Base-by-base conservation (phyloP, 2,888 invertebrate genomes). In the Ariolimax columbianus region DNA sequence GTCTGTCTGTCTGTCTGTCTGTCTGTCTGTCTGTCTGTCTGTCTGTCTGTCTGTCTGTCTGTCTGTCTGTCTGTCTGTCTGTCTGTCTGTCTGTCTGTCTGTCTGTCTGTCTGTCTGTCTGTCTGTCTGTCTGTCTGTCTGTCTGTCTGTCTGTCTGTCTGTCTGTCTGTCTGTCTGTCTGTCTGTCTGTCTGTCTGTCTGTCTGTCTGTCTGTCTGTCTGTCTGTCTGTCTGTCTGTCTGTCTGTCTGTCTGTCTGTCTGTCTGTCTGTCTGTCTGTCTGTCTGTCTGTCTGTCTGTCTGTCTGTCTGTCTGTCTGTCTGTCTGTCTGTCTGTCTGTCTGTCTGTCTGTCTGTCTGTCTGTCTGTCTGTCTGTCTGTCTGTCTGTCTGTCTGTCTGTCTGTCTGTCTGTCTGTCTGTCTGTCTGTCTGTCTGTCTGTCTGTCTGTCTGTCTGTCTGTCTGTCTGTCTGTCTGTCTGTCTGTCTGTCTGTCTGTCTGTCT, bases 381-480 rank as follows among this genome's bases (percentile, higher is more conserved):
- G 40, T 72, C 72, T 72, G 72, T 70, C 36, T 70, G 43, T 73
- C 23, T 43, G 43, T 40, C n/a, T 73, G 73, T 40, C n/a, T 73
- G 73, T 43, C 43, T 73, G 43, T 73, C 73, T 68, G 33, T 30
- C 40, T 68, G 30, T 36, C 33, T 36, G 43, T 75, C 23, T 38
- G 38, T 26, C 40, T 33, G 36, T 59, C 66, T 77, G 30, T 77
- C 19, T 68, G 68, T 68, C 33, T 82, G 59, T 66, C 30, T 68
- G 30, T 68, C 17, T 68, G 47, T 79, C 19, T 79, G 66, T 68
- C 6, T 80, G 70, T 70, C 30, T 70, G 70, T 80, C 11, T 68
- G 70, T 80, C 33, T 80, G 70, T 80, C 30, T 81, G 70, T 81
- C 33, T 81, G 36, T 81, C 3, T 81, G 70, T 81, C 4, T 81